phyloP scores from a whole-genome alignment of 2,797 vertebrate species.

The Acipenser oxyrinchus region DNA sequence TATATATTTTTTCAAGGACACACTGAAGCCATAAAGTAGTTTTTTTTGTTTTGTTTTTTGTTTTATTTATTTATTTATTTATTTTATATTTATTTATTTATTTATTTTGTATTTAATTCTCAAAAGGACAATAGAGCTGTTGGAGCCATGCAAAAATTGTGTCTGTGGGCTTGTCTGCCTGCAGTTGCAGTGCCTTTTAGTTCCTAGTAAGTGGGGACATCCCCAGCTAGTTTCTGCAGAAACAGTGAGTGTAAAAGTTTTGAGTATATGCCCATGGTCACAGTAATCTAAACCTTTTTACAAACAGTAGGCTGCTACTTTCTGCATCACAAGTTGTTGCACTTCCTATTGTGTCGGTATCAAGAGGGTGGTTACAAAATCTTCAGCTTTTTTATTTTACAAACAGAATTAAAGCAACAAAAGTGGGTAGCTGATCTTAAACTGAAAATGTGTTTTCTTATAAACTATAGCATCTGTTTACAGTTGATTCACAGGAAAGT shows the following conservation, averaged over 20 bases:
- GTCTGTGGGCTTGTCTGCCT: slow-evolving; percentile 54
- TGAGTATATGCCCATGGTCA: slow-evolving; percentile 95
- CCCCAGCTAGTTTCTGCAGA: slow-evolving; percentile 45
- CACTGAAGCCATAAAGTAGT: slow-evolving; percentile 61
- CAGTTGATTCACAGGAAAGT: too few species aligned
- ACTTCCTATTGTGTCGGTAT: neutral
- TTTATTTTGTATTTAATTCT: slow-evolving; percentile 59
- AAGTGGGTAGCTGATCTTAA: too few species aligned
- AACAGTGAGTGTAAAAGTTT: slow-evolving; percentile 81
- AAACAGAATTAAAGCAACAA: too few species aligned
- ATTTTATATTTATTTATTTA: slow-evolving; percentile 23
- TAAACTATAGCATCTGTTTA: too few species aligned
- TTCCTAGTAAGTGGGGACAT: slow-evolving; percentile 51
- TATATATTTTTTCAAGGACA: slow-evolving; percentile 66
- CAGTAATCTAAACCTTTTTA: slow-evolving; percentile 31
- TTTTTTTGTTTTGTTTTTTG: slow-evolving; percentile 56
- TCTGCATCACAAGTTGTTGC: neutral
- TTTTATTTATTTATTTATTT: slow-evolving; percentile 51
- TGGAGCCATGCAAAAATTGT: slow-evolving; percentile 49
- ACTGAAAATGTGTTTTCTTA: too few species aligned
- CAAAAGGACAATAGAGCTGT: slow-evolving; percentile 56
- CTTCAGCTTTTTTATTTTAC: too few species aligned
- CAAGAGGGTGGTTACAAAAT: too few species aligned
- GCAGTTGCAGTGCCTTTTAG: slow-evolving; percentile 55
- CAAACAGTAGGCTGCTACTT: slow-evolving; percentile 11